A percentile compares a stretch with the other conserved stretches of the same genome.
Evolutionary conservation across 2,888 invertebrate genomes (phyloP).

Genomic region (Drosophila emarginata): DNA sequence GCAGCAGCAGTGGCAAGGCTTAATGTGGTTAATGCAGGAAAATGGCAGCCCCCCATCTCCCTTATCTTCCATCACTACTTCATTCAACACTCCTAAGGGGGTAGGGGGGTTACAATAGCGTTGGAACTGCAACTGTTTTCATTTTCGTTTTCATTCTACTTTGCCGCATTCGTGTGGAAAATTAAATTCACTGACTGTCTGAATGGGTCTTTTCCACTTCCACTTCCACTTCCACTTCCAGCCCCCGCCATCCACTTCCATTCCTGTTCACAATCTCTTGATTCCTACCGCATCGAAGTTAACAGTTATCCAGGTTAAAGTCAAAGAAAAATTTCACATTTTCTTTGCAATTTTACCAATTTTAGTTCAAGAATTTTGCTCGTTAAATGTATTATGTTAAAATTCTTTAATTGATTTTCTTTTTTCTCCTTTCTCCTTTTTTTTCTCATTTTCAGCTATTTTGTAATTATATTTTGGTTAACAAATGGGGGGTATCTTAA

Average conservation of each 20-base stretch:
- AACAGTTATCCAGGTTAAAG: not conserved
- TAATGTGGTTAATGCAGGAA: not conserved
- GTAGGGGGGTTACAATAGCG: too few species aligned
- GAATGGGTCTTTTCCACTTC: not conserved
- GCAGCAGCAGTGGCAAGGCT: not conserved
- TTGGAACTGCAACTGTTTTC: conserved; percentile 34
- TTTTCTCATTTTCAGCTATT: too few species aligned
- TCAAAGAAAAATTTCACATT: not conserved
- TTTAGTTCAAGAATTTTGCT: not conserved
- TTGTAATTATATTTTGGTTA: too few species aligned
- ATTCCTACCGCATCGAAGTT: not conserved
- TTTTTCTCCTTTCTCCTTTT: not conserved
- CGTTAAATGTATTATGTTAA: not conserved
- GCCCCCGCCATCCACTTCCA: not conserved
- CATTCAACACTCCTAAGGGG: too few species aligned
- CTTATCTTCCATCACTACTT: too few species aligned
- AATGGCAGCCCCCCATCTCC: too few species aligned
- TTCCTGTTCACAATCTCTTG: not conserved
- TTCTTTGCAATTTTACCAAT: not conserved
- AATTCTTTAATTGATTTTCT: not conserved
- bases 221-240: not conserved
- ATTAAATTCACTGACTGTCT: conserved; percentile 68
- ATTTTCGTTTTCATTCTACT: conserved; percentile 46
- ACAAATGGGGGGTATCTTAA: too few species aligned
- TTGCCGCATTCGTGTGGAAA: conserved; percentile 70